Evolutionary conservation across 2,113 vertebrate genomes (phyloP), one percentile per base, ranked within the genome.

Genomic region (Chlorodrepanis virens): DNA sequence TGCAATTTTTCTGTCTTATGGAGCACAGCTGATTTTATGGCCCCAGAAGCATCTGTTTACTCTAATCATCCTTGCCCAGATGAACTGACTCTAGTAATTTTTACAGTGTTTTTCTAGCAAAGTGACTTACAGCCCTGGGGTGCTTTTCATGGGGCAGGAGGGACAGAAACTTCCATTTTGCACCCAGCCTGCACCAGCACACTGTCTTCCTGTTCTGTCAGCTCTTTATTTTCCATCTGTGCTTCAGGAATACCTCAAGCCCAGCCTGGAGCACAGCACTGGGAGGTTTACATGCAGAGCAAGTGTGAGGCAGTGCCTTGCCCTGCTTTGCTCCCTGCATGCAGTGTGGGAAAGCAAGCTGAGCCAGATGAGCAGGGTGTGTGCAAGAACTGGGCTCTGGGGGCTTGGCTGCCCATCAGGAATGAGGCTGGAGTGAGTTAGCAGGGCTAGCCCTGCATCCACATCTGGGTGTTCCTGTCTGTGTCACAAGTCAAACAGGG

Each of bases 11-110:
- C 69, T 76, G 49, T 60, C 60, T 87, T 75, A 40, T 75, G 83
- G 85, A 92, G 86, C 72, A 89, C 78, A 4, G 77, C 77, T 91
- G 81, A 89, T 89, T 96, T 84, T 91, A 89, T 87, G 93, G 87
- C 72, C 91, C 89, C 81, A 93, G 77, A 70, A 91, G 42, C 53
- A 7, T 61, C 78, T 83, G 84, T 63, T 94, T 93, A 77, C 81
- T 93, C 63, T 83, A 80, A 92, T 93, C 39, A 74, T 80, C 54
- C 79, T 90, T 17, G 1, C 85, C 59, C 68, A 85, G 63, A 94
- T 77, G 64, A 91, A 93, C 90, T 39, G 75, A 63, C 68, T 44
- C 24, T 22, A n/a, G 67, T 44, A 37, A 87, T 83, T 85, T 85
- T 91, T 70, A 52, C 50, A 59, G 75, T 27, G 1, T 63, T 91